Base-by-base conservation (phyloP, 2,888 invertebrate species). In the Athrips mouffetella region DNA sequence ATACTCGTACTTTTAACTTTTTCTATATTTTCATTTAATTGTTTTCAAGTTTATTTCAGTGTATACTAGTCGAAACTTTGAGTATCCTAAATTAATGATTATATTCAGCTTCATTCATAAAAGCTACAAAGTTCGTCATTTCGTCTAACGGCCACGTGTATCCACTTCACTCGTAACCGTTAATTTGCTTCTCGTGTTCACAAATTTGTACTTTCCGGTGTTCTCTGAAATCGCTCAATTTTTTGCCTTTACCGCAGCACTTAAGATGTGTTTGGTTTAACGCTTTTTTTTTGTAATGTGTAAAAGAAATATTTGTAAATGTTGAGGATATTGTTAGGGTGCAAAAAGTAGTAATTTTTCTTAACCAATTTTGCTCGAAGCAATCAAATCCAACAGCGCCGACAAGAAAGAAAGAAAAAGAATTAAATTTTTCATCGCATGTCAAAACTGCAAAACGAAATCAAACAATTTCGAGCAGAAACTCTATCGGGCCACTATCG, bases 141-240 rank as follows among this genome's bases (percentile, higher is more conserved):
- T 15, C 16, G 51, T 53, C 47, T 47, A 44, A 48, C 48, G 49
- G 2, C 58, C 86, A 84, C 70, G 70, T 83, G 85, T 73, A 78
- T 80, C 80, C 82, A 85, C 85, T 86, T 73, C 57, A 59, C 54
- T n/a, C n/a, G 61, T 53, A 50, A 49, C 49, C 35, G 35, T 47
- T 85, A 86, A 88, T 87, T 83, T 84, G 85, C 80, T 83, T 84
- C 71, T 78, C 70, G 71, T 83, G 85, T 82, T 80, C 76, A 67
- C 75, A 65, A 80, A 86, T 88, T 84, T 80, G 81, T 83, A 74
- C 66, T 73, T 77, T 78, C 80, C 79, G 76, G 67, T 72, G 75
- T 75, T 73, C 70, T 67, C 59, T 57, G 59, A 56, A 60, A 66
- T 61, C 60, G 21, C 25, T 44, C 6, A 30, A 13, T 40, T 60